Conservation (phyloP, 92 coral and sea anemone genomes). For the Palythoa grandis region DNA sequence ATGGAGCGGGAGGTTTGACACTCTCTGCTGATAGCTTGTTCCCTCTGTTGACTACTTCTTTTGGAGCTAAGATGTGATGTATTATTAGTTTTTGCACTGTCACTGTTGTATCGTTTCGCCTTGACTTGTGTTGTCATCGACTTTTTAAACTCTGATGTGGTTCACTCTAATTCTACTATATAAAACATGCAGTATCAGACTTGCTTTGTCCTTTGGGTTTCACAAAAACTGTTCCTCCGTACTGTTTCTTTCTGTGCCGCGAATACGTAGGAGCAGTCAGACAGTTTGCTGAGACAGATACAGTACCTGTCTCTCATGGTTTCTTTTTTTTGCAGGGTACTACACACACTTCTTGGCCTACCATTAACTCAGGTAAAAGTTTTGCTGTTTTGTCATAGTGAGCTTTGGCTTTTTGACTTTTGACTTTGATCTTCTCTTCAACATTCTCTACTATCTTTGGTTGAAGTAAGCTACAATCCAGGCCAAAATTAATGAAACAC, state of each 20-base stretch:
- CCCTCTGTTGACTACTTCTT: too few relatives aligned
- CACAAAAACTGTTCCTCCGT: neutral
- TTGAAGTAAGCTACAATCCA: too few relatives aligned
- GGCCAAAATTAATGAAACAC: too few relatives aligned
- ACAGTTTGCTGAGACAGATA: constrained; percentile 21
- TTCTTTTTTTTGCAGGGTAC: constrained; percentile 39
- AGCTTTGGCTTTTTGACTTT: constrained; percentile 48
- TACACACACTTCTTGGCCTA: constrained; percentile 61
- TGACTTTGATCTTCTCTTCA: neutral
- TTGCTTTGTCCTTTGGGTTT: neutral
- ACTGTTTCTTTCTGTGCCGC: neutral
- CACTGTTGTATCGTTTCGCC: neutral
- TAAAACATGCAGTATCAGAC: neutral
- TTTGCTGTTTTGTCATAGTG: constrained; percentile 43
- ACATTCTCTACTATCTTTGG: too few relatives aligned
- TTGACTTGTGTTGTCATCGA: neutral
- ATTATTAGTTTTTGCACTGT: neutral
- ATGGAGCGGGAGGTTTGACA: too few relatives aligned
- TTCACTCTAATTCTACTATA: too few relatives aligned
- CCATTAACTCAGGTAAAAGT: constrained; percentile 53
- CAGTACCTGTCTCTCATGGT: constrained; percentile 52
- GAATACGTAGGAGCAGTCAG: constrained; percentile 53
- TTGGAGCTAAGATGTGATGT: neutral
- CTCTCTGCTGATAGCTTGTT: too few relatives aligned
- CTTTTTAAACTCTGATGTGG: too few relatives aligned